These are phyloP conservation scores for Trachelus iudaicus DNA, from an alignment of 2,888 invertebrate genomes.

Conservation along the genomic window DNA sequence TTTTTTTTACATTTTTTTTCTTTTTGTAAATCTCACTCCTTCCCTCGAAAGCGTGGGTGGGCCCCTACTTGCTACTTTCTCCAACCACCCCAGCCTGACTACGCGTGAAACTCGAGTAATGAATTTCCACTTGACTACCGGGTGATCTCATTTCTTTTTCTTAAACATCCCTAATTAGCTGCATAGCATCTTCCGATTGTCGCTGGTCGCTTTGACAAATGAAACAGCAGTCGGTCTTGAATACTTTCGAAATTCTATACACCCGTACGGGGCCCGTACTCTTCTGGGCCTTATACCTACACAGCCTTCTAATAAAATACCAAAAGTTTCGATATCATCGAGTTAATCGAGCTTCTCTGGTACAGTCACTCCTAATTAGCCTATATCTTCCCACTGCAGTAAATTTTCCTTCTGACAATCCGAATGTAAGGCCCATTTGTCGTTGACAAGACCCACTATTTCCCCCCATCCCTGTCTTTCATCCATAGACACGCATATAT, in stretches of 20 bases:
- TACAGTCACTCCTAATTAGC: not conserved
- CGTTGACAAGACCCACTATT: not conserved
- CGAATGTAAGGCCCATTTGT: not conserved
- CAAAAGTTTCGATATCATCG: not conserved
- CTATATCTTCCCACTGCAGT: not conserved
- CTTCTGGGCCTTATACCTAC: not conserved
- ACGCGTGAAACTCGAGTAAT: conserved; percentile 30
- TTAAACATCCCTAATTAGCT: conserved; percentile 1
- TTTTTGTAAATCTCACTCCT: not conserved
- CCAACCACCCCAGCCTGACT: not conserved
- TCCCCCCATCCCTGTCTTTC: not conserved
- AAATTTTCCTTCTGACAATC: not conserved
- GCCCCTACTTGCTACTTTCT: conserved; percentile 40
- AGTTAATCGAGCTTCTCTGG: not conserved
- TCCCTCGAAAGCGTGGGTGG: conserved; percentile 45
- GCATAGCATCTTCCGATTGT: not conserved
- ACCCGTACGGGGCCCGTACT: not conserved
- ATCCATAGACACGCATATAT: too few species aligned
- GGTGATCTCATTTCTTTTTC: conserved; percentile 30
- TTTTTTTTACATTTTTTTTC: not conserved
- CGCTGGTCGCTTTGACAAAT: not conserved
- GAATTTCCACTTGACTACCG: conserved; percentile 53
- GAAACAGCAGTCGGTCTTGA: not conserved
- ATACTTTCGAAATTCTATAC: not conserved
- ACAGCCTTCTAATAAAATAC: not conserved